Percentiles rank a stretch among this genome's conserved stretches.
These are phyloP conservation scores for Ericerus pela DNA, from an alignment of 1,140 invertebrate species.

Conservation along the genomic window DNA sequence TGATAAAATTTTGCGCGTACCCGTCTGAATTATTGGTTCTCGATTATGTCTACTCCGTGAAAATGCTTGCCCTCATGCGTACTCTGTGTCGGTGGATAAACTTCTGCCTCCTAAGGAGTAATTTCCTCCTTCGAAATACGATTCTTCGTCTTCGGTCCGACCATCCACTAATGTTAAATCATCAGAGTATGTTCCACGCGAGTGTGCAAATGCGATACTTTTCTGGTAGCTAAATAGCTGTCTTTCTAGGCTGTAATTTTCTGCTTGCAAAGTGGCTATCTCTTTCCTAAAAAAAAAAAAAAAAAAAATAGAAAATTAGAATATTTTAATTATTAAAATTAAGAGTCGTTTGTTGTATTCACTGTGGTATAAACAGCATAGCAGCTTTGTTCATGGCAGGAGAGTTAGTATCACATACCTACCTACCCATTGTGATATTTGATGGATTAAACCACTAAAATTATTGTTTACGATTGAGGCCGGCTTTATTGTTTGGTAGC, in stretches of 20 bases:
- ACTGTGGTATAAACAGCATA: too few relatives aligned
- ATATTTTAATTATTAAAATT: background rate
- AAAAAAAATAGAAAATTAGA: background rate
- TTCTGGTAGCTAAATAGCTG: constrained; percentile 78
- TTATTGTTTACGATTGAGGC: too few relatives aligned
- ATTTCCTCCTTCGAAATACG: constrained; percentile 26
- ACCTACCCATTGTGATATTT: too few relatives aligned
- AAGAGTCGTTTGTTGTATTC: too few relatives aligned
- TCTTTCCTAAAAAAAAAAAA: constrained; percentile 45
- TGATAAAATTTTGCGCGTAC: too few relatives aligned
- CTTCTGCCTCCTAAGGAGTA: constrained; percentile 40
- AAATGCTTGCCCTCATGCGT: constrained; percentile 39
- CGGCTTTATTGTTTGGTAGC: too few relatives aligned
- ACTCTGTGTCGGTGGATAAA: constrained; percentile 55
- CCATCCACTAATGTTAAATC: constrained; percentile 33
- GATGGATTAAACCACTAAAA: too few relatives aligned
- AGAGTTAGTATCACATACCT: too few relatives aligned
- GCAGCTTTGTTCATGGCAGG: too few relatives aligned
- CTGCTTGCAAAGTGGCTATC: constrained; percentile 63
- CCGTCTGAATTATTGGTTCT: too few relatives aligned
- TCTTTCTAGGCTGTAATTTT: constrained; percentile 71
- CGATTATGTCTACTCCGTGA: constrained; percentile 1
- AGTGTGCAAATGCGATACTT: constrained; percentile 60
- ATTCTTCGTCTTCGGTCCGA: constrained; percentile 23
- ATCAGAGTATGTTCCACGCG: constrained; percentile 35